Conservation (phyloP, 1,140 invertebrate genomes). For the Battus philenor region DNA sequence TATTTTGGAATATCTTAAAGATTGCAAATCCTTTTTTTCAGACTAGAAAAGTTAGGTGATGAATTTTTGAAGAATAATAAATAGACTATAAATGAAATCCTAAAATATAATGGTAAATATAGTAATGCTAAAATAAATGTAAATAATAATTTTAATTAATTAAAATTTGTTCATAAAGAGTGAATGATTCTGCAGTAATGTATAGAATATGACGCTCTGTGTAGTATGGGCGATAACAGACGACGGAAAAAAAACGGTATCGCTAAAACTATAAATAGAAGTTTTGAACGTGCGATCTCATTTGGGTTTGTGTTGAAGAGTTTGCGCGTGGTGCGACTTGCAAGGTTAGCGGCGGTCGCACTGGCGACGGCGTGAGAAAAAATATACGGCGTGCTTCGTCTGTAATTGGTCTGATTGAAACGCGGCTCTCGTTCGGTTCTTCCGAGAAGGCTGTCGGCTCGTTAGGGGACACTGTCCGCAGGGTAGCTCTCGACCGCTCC, state of each 20-base stretch:
- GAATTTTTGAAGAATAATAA: too few relatives aligned
- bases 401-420: conserved; percentile 74
- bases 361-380: conserved; percentile 54
- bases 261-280: conserved; percentile 38
- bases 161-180: too few relatives aligned
- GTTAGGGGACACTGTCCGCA: conserved; percentile 61
- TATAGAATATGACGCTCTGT: too few relatives aligned
- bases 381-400: conserved; percentile 54
- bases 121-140: too few relatives aligned
- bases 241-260: conserved; percentile 25
- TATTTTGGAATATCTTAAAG: too few relatives aligned
- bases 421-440: conserved; percentile 57
- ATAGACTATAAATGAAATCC: too few relatives aligned
- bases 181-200: too few relatives aligned
- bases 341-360: conserved; percentile 32
- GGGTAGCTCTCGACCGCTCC: conserved; percentile 35
- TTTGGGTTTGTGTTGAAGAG: conserved; percentile 23
- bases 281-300: conserved; percentile 31
- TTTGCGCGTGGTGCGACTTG: conserved; percentile 20
- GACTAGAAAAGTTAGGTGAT: too few relatives aligned
- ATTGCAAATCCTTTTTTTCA: too few relatives aligned
- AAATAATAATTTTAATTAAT: too few relatives aligned
- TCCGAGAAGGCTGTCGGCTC: conserved; percentile 59
- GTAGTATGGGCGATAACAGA: background rate
- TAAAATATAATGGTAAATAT: too few relatives aligned